These are phyloP conservation scores for Garrulus glandarius DNA, from an alignment of 2,797 vertebrate species.

Conservation along the genomic window DNA sequence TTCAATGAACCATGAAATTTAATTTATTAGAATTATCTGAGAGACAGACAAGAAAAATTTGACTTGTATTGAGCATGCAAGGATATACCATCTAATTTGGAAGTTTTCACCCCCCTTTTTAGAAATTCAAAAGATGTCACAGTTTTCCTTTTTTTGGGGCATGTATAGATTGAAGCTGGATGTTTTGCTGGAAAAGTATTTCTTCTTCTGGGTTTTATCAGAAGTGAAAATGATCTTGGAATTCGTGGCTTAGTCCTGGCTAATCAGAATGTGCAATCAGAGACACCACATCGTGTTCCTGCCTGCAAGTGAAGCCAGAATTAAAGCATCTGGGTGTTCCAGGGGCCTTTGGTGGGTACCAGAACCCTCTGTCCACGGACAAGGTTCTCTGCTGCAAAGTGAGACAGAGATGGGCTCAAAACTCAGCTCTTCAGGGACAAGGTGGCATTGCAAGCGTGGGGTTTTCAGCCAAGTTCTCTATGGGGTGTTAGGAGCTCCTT, in stretches of 20 bases:
- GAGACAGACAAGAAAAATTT: neutral
- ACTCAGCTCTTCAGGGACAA: neutral
- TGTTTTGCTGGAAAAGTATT: neutral
- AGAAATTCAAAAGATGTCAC: neutral
- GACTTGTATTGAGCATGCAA: accelerated
- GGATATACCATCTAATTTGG: neutral
- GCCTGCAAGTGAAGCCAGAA: neutral
- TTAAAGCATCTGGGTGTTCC: neutral
- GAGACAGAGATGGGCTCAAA: neutral
- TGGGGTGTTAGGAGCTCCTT: neutral
- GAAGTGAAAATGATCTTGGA: neutral
- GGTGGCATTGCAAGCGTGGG: neutral
- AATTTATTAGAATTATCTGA: neutral
- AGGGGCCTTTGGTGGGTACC: neutral
- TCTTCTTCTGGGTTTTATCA: neutral
- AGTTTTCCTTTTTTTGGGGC: neutral
- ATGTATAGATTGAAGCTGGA: neutral
- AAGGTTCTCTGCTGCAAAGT: neutral
- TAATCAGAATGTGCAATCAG: neutral
- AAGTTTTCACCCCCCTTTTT: neutral
- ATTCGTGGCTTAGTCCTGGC: neutral
- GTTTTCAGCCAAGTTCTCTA: neutral
- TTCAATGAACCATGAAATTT: neutral
- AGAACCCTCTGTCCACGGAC: neutral
- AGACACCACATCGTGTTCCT: neutral